Percentiles rank a stretch among this genome's conserved stretches.
These are phyloP conservation scores for Deilephila elpenor DNA, from an alignment of 2,888 invertebrate genomes.

Conservation along the genomic window DNA sequence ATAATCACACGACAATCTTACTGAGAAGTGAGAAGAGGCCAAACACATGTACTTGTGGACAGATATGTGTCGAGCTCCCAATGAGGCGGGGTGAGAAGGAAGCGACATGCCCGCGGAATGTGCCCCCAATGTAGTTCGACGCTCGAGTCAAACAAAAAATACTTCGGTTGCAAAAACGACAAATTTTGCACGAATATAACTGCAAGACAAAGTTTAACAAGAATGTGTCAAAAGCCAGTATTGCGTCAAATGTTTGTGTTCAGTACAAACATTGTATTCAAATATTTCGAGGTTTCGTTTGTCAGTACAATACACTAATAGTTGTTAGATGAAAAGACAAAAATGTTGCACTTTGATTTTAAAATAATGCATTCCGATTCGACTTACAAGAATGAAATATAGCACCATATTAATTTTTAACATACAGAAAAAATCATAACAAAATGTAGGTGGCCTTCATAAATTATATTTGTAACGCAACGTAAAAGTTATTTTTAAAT, in stretches of 20 bases:
- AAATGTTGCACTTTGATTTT: background rate
- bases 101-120: conserved; percentile 62
- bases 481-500: background rate
- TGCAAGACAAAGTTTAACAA: background rate
- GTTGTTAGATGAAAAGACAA: background rate
- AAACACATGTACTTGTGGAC: conserved; percentile 56
- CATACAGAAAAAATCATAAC: conserved; percentile 45
- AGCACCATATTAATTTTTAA: background rate
- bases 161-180: conserved; percentile 19
- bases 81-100: conserved; percentile 62
- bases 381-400: conserved; percentile 3
- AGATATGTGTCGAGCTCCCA: conserved; percentile 63
- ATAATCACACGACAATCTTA: conserved; percentile 62
- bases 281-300: background rate
- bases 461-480: conserved; percentile 14
- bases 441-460: conserved; percentile 38
- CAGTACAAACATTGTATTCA: background rate
- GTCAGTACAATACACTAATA: background rate
- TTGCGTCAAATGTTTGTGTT: background rate
- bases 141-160: conserved; percentile 22
- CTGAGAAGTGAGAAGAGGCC: conserved; percentile 56
- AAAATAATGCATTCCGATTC: background rate
- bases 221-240: background rate
- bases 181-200: conserved; percentile 5
- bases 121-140: conserved; percentile 64